A percentile compares a stretch with the other conserved stretches of the same genome.
Evolutionary conservation across 2,797 vertebrate genomes (phyloP).

Genomic region (Notolabrus celidotus): DNA sequence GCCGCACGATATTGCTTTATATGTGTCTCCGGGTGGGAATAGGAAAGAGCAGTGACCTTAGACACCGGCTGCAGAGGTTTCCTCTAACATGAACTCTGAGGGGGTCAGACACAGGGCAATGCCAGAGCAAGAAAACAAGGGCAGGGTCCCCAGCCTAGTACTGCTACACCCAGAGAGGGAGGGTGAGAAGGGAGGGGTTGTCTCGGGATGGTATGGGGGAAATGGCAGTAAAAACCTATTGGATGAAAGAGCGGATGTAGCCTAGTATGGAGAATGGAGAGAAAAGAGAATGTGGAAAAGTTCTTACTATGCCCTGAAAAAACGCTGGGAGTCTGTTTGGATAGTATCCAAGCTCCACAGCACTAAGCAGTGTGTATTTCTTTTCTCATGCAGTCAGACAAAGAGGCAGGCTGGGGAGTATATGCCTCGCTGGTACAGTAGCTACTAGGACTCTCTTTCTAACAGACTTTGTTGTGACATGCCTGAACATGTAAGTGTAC

Average conservation of each 20-base stretch:
- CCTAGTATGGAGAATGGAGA: slow-evolving; percentile 39
- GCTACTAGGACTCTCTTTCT: slow-evolving; percentile 41
- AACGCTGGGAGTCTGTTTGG: slow-evolving; percentile 21
- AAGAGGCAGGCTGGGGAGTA: slow-evolving; percentile 45
- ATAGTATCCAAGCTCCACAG: slow-evolving; percentile 42
- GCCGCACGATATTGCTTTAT: slow-evolving; percentile 41
- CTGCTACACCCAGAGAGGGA: slow-evolving; percentile 51
- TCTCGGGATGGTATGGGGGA: slow-evolving; percentile 42
- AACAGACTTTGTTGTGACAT: slow-evolving; percentile 47
- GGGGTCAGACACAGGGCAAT: slow-evolving; percentile 79
- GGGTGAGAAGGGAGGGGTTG: slow-evolving; percentile 55
- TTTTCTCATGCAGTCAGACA: slow-evolving; percentile 27
- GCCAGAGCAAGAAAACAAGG: slow-evolving; percentile 75
- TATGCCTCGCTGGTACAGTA: slow-evolving; percentile 48
- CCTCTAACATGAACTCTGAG: slow-evolving; percentile 77
- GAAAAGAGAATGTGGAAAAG: slow-evolving; percentile 52
- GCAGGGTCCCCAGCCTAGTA: slow-evolving; percentile 64
- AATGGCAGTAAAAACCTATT: slow-evolving; percentile 47
- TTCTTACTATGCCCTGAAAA: slow-evolving; percentile 49
- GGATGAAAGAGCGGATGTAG: slow-evolving; percentile 59
- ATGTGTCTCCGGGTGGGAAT: slow-evolving; percentile 65
- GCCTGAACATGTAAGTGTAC: slow-evolving; percentile 60
- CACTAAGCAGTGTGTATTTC: slow-evolving; percentile 15
- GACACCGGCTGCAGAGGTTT: slow-evolving; percentile 73
- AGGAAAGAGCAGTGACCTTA: slow-evolving; percentile 78